phyloP scores from a whole-genome alignment of 1,140 invertebrate species.

The Pygmarrhopalites habei region DNA sequence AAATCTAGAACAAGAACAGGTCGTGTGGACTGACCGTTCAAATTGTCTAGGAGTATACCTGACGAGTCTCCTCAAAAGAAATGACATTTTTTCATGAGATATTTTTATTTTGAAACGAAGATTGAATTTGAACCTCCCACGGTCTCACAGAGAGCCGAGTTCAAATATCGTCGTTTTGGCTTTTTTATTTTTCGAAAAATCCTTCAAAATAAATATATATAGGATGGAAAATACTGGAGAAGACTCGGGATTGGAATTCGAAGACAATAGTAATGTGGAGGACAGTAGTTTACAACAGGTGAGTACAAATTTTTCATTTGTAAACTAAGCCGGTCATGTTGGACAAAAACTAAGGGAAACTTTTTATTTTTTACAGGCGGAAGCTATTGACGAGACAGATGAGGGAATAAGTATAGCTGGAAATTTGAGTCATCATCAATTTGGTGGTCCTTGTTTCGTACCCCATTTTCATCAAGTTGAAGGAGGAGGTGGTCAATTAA shows the following conservation, averaged over 20 bases:
- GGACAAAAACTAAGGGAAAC: not conserved
- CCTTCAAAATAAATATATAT: no score
- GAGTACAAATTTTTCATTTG: not conserved
- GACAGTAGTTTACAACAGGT: slow-evolving; percentile 23
- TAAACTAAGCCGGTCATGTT: not conserved
- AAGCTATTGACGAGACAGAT: slow-evolving; percentile 22
- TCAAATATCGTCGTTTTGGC: no score
- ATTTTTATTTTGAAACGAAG: no score
- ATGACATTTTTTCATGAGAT: no score
- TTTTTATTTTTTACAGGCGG: not conserved
- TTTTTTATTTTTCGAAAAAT: no score
- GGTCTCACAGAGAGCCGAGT: no score
- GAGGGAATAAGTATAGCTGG: slow-evolving; percentile 27
- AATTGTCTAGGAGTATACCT: no score
- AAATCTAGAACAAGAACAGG: slow-evolving; percentile 42
- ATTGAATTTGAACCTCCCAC: no score
- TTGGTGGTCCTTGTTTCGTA: slow-evolving; percentile 1
- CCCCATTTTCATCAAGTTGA: not conserved
- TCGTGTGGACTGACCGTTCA: no score
- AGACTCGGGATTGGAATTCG: slow-evolving; percentile 37
- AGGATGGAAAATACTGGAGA: slow-evolving; percentile 25
- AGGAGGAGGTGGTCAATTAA: slow-evolving; percentile 10
- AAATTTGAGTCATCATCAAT: not conserved
- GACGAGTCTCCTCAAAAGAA: no score
- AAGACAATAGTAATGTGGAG: slow-evolving; percentile 25